These are phyloP conservation scores for Sparus aurata DNA, from an alignment of 2,797 vertebrate species.

Conservation along the genomic window DNA sequence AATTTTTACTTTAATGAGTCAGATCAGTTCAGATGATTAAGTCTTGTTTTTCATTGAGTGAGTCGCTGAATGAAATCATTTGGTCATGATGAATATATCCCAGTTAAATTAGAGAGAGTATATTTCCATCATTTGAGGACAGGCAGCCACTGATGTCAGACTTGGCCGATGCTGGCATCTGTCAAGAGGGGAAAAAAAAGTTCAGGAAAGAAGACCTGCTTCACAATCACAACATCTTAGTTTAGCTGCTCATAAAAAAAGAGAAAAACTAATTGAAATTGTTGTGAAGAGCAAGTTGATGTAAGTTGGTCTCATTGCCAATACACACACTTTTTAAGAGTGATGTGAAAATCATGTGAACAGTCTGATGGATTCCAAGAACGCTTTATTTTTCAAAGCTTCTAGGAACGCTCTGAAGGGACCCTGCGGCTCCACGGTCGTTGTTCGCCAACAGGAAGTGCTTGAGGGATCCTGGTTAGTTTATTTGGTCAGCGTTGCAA, in stretches of 20 bases:
- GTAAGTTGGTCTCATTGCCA: background rate
- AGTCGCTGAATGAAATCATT: background rate
- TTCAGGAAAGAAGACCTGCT: too few relatives aligned
- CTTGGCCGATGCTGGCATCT: background rate
- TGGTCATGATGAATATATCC: background rate
- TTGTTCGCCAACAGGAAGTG: constrained; percentile 57
- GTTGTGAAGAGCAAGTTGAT: background rate
- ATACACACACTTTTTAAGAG: background rate
- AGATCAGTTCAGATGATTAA: background rate
- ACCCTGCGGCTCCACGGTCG: constrained; percentile 45
- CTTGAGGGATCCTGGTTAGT: constrained; percentile 34
- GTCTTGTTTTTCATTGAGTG: background rate
- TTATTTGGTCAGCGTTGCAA: constrained; percentile 52
- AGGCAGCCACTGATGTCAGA: background rate
- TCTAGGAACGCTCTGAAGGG: constrained; percentile 52
- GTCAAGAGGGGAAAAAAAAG: too few relatives aligned
- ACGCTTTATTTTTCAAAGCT: constrained; percentile 45
- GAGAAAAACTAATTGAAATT: background rate
- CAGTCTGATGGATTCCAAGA: constrained; percentile 35
- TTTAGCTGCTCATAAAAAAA: background rate
- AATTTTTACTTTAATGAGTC: constrained; percentile 5
- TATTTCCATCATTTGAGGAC: constrained; percentile 6
- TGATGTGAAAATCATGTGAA: constrained; percentile 25
- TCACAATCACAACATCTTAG: background rate
- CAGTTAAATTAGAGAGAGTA: background rate